Base-by-base conservation (phyloP, 92 coral and sea anemone species). In the Porites evermanni region DNA sequence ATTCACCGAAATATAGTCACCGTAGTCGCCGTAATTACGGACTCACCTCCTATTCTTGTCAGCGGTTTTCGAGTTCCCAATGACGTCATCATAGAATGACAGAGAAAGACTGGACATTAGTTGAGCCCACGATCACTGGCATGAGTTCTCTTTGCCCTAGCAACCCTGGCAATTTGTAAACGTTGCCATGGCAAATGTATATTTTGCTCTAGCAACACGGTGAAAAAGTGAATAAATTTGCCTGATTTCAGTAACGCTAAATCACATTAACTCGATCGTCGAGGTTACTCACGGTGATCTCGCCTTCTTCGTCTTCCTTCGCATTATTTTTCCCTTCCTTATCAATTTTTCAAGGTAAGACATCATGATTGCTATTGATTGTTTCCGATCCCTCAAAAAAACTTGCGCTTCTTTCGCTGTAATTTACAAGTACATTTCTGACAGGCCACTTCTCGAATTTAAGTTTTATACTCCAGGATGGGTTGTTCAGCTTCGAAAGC, bases 401-500 rank as follows among this genome's bases (percentile, higher is more conserved):
- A 56, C 61, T 56, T 58, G 23, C 50, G 64, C 19, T 26, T 0
- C 79, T 14, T 11, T 56, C 3, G 23, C 72, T 24, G 38, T 7
- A 23, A 1, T 80, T 32, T 68, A 51, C 84, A 52, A 67, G 75
- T 23, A 66, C 53, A 17, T 6, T 58, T 80, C 32, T 81, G 68
- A 68, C 61, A 79, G 21, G 83, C 20, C 20, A 44, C 72, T 79
- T 79, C 18, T 70, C 59, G 78, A 18, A 18, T 82, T 84, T 58
- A 56, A 54, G 82, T 64, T 65, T 67, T 29, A 13, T 47, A 47
- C 71, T 64, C 71, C 21, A 86, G 47, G 14, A 95, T 95, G 98
- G 98, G 98, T 59, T 95, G 98, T 70, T 76, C 91, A 24, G 94
- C 96, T 70, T 95, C 98, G 1, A 95, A 88, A 81, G 86, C 96